Conservation (phyloP, 1,140 invertebrate species). For the Lucilia cuprina region DNA sequence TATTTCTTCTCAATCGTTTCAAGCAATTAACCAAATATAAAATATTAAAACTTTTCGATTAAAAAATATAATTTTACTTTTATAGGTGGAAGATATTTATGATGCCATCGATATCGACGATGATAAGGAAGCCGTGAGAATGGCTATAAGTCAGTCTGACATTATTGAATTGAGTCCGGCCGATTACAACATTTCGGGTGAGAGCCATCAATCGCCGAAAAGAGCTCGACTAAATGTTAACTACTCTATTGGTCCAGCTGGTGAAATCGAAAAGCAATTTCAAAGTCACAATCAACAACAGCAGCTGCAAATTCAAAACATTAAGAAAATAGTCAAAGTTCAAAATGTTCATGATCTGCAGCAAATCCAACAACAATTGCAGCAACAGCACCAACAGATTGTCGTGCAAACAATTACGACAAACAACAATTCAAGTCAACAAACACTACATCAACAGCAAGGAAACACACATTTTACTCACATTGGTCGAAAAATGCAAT, state of each 20-base stretch:
- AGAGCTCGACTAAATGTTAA: conserved; percentile 57
- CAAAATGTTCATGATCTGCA: conserved; percentile 30
- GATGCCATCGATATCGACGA: conserved; percentile 67
- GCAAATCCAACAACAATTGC: conserved; percentile 23
- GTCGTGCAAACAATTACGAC: conserved; percentile 38
- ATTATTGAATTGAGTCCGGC: conserved; percentile 58
- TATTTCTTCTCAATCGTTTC: too few species aligned
- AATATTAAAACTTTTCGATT: neutral
- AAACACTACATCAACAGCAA: conserved; percentile 30
- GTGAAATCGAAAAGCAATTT: conserved; percentile 48
- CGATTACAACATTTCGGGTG: conserved; percentile 48
- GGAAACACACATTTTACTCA: conserved; percentile 16
- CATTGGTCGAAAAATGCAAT: conserved; percentile 65
- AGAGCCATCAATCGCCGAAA: conserved; percentile 47
- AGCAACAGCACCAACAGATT: conserved; percentile 36
- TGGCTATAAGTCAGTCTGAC: conserved; percentile 53
- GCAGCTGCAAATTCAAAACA: conserved; percentile 32
- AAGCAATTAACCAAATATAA: too few species aligned
- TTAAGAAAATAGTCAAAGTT: conserved; percentile 23
- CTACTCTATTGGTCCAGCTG: conserved; percentile 58
- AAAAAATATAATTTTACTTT: neutral
- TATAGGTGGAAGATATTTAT: conserved; percentile 62
- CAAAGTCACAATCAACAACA: conserved; percentile 46
- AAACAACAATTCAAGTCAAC: conserved; percentile 18
- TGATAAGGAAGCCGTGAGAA: conserved; percentile 63